Percentiles rank a stretch among this genome's conserved stretches.
Conservation (phyloP, 2,888 invertebrate genomes). For the Pterobdella sp. region DNA sequence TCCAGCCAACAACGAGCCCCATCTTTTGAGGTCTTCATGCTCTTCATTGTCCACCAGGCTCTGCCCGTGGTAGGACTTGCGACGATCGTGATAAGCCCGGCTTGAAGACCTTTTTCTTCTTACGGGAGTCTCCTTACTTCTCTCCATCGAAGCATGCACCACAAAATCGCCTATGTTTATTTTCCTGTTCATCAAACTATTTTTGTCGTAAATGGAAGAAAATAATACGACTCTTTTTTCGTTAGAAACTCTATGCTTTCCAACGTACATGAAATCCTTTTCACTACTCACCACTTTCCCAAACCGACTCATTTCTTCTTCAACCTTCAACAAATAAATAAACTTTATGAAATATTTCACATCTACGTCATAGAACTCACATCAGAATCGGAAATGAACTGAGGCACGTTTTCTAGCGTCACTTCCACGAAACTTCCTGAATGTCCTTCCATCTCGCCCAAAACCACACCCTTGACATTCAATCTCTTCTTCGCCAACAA, state of each 20-base stretch:
- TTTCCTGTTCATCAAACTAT: background rate
- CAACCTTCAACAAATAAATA: constrained; percentile 20
- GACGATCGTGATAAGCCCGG: background rate
- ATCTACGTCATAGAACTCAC: too few relatives aligned
- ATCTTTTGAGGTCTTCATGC: background rate
- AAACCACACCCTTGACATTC: constrained; percentile 8
- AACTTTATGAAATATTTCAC: too few relatives aligned
- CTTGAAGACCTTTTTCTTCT: background rate
- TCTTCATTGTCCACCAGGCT: too few relatives aligned
- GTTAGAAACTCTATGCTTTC: constrained; percentile 16
- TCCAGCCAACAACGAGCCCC: background rate
- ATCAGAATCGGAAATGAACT: constrained; percentile 23
- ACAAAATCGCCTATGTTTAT: background rate
- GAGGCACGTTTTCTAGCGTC: constrained; percentile 22
- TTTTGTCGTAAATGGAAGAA: background rate
- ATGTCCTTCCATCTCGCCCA: constrained; percentile 12
- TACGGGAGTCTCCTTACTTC: background rate
- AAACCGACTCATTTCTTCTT: constrained; percentile 25
- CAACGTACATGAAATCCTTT: constrained; percentile 15
- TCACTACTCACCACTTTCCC: constrained; percentile 23
- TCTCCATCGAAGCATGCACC: background rate
- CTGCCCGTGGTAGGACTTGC: constrained; percentile 7
- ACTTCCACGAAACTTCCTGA: constrained; percentile 18
- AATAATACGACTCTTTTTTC: constrained; percentile 26
- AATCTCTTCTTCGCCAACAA: constrained; percentile 7